Base-by-base conservation (phyloP, 1,140 invertebrate species). In the Babylonia areolata region DNA sequence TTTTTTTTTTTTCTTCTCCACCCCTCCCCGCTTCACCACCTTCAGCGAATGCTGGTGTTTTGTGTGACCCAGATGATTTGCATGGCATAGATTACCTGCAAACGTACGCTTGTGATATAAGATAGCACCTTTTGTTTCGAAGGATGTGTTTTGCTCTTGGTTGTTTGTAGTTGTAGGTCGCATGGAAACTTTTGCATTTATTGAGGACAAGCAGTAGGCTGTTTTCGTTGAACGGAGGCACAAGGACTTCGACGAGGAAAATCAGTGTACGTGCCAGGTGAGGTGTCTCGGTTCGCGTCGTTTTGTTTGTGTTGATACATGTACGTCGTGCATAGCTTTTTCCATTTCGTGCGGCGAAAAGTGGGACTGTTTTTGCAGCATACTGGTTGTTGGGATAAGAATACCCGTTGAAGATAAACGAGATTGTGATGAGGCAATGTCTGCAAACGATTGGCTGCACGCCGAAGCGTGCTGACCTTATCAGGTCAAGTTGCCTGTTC, bases 41-140 rank as follows among this genome's bases (percentile, higher is more conserved):
- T 71, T 15, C 33, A 40, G 51, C 31, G 71, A 78, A 35, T 86
- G 85, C 85, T 84, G 73, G 85, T 73, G 58, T 81, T 87, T 37
- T 37, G 1, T 37, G 33, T 77, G 75, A 77, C 35, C 87, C 86
- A 71, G 64, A 81, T 37, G 80, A 75, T 90, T 87, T 88, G 35
- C 37, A 77, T 77, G 75, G 79, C 85, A 75, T 86, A 87, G 58
- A 90, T 88, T 88, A 64, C 81, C 78, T 58, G 42, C 79, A 64
- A 85, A 17, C 81, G 69, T 81, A 85, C 58, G 35, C 58, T 54
- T 81, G 40, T 81, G 77, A 37, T 84, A 81, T 79, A 88, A 87
- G 87, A 89, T 85, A 84, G 80, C 5, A 23, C 28, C 58, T 85
- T 84, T 85, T 75, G 58, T 79, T 81, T 86, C 87, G 87, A 89